Base-by-base conservation (phyloP, 2,113 vertebrate genomes). In the Odontesthes bonariensis region DNA sequence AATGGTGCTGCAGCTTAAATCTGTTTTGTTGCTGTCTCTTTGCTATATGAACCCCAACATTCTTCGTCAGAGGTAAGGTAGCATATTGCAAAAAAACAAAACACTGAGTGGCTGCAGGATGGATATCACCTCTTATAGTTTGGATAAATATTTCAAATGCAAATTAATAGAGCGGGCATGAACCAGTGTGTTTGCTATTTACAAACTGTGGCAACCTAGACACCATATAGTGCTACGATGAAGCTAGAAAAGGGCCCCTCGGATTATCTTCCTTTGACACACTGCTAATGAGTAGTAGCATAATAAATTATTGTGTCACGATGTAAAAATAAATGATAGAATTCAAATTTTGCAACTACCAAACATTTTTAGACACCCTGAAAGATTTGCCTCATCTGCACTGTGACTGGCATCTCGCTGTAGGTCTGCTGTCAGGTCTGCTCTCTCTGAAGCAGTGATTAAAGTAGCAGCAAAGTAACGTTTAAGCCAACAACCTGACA, bases 241-340 rank as follows among this genome's bases (percentile, higher is more conserved):
- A 83, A 73, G 68, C 72, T 77, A 69, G 61, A 75, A 86, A 79
- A 71, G 56, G 46, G 49, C 63, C 74, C 46, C 8, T 53, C 35
- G 33, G 70, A 78, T 86, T 82, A 75, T 40, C 60, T 84, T 84
- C 74, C 80, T 87, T 91, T 79, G 74, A 79, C 57, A 78, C 78
- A 40, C 63, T 46, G 44, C 54, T 88, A 84, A 88, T 81, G 71
- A 84, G 85, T 83, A 86, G 44, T 44, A 56, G 78, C 85, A 72
- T 63, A 62, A 86, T 81, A 69, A 81, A 91, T 88, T 33, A 81
- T 68, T 71, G 75, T 90, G 85, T 83, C 86, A 88, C 46, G 55
- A 23, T 44, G 20, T 64, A 33, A 79, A 59, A 83, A 85, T 82
- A 79, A 86, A 87, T 67, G 56, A 69, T 59, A 49, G 53, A 68